Evolutionary conservation across 2,797 vertebrate species (phyloP).

Genomic region (Ceyx erithaca): DNA sequence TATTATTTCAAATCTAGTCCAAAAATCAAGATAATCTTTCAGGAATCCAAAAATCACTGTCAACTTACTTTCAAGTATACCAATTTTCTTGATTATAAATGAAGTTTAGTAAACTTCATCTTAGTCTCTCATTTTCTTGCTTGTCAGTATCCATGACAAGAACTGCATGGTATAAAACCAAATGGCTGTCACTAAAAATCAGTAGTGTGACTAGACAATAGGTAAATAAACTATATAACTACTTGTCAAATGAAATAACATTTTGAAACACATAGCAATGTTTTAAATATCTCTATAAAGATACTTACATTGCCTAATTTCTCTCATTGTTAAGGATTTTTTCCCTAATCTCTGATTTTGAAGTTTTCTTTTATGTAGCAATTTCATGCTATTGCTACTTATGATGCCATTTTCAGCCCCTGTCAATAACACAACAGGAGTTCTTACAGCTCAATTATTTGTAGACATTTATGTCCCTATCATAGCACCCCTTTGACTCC

Average conservation of each 20-base stretch:
- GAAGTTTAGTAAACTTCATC: background rate
- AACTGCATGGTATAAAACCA: background rate
- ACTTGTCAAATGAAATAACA: conserved; percentile 4
- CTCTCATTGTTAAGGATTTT: background rate
- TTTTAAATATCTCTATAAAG: background rate
- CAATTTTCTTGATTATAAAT: background rate
- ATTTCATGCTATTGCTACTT: conserved; percentile 14
- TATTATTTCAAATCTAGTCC: background rate
- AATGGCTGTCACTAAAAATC: background rate
- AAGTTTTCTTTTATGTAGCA: background rate
- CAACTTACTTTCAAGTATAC: background rate
- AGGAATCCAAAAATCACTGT: background rate
- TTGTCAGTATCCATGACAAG: background rate
- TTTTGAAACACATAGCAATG: background rate
- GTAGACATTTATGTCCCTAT: background rate
- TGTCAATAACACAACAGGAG: background rate
- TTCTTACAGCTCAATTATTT: conserved; percentile 15
- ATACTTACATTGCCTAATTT: background rate
- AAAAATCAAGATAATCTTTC: background rate
- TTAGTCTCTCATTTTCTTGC: background rate
- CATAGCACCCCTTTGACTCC: background rate
- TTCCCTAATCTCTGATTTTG: background rate
- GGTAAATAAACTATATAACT: background rate
- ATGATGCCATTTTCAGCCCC: background rate
- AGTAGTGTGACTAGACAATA: background rate